Conservation (phyloP, 2,113 vertebrate genomes). For the Hucho hucho region DNA sequence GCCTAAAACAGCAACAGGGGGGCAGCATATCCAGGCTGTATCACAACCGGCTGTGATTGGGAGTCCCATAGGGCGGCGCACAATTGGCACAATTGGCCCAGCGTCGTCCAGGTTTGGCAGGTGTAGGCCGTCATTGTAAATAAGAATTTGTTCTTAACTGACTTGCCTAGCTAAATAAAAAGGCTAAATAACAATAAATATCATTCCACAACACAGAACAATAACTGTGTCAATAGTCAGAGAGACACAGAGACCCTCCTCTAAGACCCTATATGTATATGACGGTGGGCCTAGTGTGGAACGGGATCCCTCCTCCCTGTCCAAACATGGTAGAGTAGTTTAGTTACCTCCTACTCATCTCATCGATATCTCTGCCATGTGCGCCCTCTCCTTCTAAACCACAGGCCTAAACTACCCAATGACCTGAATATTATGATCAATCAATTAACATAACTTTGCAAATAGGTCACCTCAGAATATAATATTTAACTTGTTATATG, state of each 20-base stretch:
- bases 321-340: conserved; percentile 32
- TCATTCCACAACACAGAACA: conserved; percentile 26
- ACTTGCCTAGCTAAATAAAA: too few species aligned
- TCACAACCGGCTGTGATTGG: too few species aligned
- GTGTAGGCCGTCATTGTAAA: too few species aligned
- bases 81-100: too few species aligned
- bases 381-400: conserved; percentile 18
- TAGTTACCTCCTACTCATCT: conserved; percentile 59
- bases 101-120: too few species aligned
- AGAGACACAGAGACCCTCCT: conserved; percentile 13
- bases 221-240: conserved; percentile 26
- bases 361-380: conserved; percentile 43
- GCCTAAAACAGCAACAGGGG: conserved; percentile 47
- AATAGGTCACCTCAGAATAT: too few species aligned
- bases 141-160: too few species aligned
- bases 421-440: too few species aligned
- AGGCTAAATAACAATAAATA: background rate
- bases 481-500: too few species aligned
- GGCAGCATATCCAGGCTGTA: conserved; percentile 29
- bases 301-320: conserved; percentile 33
- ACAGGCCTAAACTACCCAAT: background rate
- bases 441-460: too few species aligned
- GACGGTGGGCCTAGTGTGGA: conserved; percentile 12
- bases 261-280: conserved; percentile 14
- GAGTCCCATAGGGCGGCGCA: too few species aligned